These are phyloP conservation scores for Eupeodes luniger DNA, from an alignment of 2,888 invertebrate species.

Conservation along the genomic window DNA sequence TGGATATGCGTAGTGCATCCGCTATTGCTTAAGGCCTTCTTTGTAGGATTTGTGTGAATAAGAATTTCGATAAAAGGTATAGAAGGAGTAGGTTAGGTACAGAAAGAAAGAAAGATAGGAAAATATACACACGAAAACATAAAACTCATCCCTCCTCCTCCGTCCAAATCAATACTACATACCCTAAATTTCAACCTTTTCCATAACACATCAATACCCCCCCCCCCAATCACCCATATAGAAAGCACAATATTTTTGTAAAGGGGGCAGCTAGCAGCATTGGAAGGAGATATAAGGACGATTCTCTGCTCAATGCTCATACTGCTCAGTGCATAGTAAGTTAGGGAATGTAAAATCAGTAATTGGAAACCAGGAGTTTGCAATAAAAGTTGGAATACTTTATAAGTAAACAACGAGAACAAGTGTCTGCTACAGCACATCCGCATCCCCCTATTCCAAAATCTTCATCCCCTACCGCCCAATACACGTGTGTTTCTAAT, in stretches of 20 bases:
- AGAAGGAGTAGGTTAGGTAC: not conserved
- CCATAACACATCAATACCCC: not conserved
- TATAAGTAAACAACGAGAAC: slow-evolving; percentile 70
- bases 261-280: not conserved
- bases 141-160: slow-evolving; percentile 50
- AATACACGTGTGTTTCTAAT: slow-evolving; percentile 72
- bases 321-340: slow-evolving; percentile 24
- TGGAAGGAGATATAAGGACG: not conserved
- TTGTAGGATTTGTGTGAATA: slow-evolving; percentile 45
- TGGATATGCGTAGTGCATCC: slow-evolving; percentile 60
- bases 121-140: slow-evolving; percentile 26
- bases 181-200: not conserved
- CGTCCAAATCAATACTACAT: slow-evolving; percentile 26
- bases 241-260: not conserved
- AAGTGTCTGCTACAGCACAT: slow-evolving; percentile 53
- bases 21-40: slow-evolving; percentile 51
- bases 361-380: slow-evolving; percentile 72
- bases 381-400: slow-evolving; percentile 61
- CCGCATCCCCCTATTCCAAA: not conserved
- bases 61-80: slow-evolving; percentile 47
- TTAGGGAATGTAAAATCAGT: slow-evolving; percentile 52
- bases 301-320: not conserved
- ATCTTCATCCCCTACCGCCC: not conserved
- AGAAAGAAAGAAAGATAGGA: not conserved
- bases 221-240: no score